Conservation (phyloP, 2,797 vertebrate genomes). For the Poecile montanus region DNA sequence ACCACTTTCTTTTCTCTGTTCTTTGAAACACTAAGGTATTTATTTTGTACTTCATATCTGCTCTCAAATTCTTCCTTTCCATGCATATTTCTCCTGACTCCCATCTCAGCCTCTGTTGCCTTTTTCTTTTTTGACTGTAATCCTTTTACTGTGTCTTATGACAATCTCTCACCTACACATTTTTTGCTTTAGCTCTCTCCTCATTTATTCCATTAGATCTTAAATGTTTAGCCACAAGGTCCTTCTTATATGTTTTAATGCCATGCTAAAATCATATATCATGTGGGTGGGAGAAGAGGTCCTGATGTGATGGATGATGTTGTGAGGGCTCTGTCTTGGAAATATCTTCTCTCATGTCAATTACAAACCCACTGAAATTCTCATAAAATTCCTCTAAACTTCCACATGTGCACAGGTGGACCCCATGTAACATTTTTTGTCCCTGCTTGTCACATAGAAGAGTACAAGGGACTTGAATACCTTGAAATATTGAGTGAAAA, state of each 20-base stretch:
- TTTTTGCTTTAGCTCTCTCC: neutral
- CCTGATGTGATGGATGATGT: neutral
- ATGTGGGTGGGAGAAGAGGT: neutral
- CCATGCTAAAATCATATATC: neutral
- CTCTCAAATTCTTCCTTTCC: neutral
- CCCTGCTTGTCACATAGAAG: neutral
- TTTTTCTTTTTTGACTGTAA: neutral
- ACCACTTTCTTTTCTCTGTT: neutral
- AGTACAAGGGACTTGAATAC: neutral
- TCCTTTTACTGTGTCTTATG: neutral
- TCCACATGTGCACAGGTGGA: neutral
- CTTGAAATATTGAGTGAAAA: neutral
- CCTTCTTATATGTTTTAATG: neutral
- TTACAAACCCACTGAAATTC: neutral
- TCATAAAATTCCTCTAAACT: neutral
- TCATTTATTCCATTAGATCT: neutral
- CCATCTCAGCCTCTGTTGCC: neutral
- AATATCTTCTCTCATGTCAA: neutral
- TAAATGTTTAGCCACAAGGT: neutral
- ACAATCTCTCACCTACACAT: neutral
- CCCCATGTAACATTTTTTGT: rapidly evolving
- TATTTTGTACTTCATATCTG: neutral
- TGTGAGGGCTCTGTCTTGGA: neutral
- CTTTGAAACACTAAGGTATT: neutral
- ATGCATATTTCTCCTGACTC: neutral